Conservation (phyloP, 2,797 vertebrate genomes). For the Sebastes taczanowskii region DNA sequence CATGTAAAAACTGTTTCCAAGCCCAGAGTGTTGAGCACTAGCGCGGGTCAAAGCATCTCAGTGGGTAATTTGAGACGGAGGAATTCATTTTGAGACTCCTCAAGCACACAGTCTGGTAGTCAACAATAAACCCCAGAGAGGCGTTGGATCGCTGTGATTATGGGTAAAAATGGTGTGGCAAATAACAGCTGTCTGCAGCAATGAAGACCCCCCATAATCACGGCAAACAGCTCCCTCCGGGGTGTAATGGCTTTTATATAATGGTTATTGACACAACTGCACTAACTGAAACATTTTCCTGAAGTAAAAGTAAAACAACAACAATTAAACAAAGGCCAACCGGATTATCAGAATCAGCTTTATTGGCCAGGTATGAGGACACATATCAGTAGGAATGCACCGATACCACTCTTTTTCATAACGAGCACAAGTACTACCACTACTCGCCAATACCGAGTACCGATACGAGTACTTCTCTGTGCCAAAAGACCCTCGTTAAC, state of each 20-base stretch:
- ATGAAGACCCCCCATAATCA: conserved; percentile 1
- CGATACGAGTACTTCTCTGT: too few species aligned
- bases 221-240: conserved; percentile 1
- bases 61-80: background rate
- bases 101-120: background rate
- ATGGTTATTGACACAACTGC: background rate
- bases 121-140: background rate
- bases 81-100: background rate
- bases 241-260: conserved; percentile 2
- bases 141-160: background rate
- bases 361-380: background rate
- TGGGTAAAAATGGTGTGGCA: background rate
- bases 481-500: too few species aligned
- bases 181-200: conserved; percentile 1
- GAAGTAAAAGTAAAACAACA: conserved; percentile 1
- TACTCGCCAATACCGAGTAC: too few species aligned
- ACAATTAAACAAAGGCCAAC: background rate
- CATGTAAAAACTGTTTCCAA: background rate
- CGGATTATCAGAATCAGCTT: background rate
- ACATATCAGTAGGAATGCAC: background rate
- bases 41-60: background rate
- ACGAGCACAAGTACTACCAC: too few species aligned
- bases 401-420: too few species aligned
- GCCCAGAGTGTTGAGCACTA: background rate
- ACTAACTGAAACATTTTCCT: background rate